Evolutionary conservation across 64 coral and sea anemone species (phyloP), one percentile per base, ranked within the genome.

Genomic region (Trachythela sp.): DNA sequence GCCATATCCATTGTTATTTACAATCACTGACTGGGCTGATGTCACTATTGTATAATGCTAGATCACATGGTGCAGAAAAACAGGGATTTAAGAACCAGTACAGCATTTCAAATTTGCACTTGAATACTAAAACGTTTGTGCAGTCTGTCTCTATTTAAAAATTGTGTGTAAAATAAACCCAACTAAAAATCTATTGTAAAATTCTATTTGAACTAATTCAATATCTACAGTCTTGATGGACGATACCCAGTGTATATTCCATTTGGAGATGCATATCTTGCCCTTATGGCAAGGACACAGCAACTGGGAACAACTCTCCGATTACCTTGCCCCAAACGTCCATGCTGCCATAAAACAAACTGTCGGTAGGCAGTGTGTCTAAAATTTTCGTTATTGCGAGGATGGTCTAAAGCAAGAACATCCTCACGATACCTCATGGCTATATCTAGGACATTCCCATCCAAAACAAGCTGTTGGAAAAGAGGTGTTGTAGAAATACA

Each of bases 201-300:
- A 22, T 68, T 2, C 59, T n/a, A 8, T 68, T n/a, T 68, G 20
- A 54, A 10, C 9, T 54, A 54, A 10, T 54, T 68, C 20, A 6
- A 68, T 68, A 68, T 7, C 15, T 68, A 68, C 20, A 68, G 5
- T 31, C 59, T 22, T 68, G 59, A 68, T 68, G 59, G 59, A n/a
- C 59, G 59, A 68, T 68, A 68, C 59, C 59, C 59, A 68, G 59
- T 68, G 59, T 68, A 68, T 68, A 68, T 22, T 31, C 59, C 59
- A 68, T 68, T 6, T 68, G 59, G 59, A 5, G 59, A 68, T 68
- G 59, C 4, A 31, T 68, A 68, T 68, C 59, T 68, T 68, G 59
- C 59, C 30, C 59, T 68, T 68, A 80, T 80, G 75, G 75, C 75
- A 80, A 80, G 75, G 27, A 80, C 75, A 80, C 75, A 80, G 31